phyloP scores from a whole-genome alignment of 2,888 invertebrate genomes.

The Hetaerina titia region DNA sequence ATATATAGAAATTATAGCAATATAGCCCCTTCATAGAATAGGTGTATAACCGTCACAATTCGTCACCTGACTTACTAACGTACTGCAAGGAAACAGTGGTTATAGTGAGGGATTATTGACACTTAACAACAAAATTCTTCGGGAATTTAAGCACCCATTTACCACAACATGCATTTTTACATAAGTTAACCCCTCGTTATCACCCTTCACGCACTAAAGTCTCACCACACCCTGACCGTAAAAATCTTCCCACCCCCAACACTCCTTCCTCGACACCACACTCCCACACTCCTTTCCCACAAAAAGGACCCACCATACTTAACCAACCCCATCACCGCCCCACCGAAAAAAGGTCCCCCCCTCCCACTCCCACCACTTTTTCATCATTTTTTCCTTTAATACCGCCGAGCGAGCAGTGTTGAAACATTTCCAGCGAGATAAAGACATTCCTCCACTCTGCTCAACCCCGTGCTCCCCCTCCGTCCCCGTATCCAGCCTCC shows the following conservation, averaged over 20 bases:
- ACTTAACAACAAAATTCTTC: not conserved
- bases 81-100: not conserved
- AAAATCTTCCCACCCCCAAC: not conserved
- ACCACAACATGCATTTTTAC: not conserved
- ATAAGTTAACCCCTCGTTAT: not conserved
- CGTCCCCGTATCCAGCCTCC: not conserved
- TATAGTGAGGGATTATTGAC: not conserved
- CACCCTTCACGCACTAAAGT: not conserved
- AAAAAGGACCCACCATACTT: too few relatives aligned
- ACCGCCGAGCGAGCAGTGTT: constrained; percentile 62
- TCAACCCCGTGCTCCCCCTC: not conserved
- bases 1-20: too few relatives aligned
- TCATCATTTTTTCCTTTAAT: constrained; percentile 43
- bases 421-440: constrained; percentile 65
- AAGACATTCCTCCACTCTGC: constrained; percentile 58
- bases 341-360: not conserved
- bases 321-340: too few relatives aligned
- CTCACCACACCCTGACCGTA: not conserved
- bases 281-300: not conserved
- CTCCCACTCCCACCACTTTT: not conserved
- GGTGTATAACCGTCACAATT: too few relatives aligned
- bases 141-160: not conserved
- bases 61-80: not conserved
- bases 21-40: too few relatives aligned
- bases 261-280: not conserved